Evolutionary conservation across 1,140 invertebrate species (phyloP), one percentile per base, ranked within the genome.

Genomic region (Meloidogyne hapla): DNA sequence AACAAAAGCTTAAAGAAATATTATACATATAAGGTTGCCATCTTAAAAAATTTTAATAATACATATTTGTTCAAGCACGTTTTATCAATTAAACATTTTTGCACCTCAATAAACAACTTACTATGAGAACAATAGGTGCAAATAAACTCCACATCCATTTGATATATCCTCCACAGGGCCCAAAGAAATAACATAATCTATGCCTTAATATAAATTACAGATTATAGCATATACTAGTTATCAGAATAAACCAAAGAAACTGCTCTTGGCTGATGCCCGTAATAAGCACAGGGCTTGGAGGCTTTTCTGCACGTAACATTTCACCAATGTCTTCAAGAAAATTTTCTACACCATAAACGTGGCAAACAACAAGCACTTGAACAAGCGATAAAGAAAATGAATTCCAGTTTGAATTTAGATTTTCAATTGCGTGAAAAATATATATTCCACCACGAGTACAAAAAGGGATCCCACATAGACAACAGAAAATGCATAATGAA

Each of bases 401-500:
- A 65, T 85, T 86, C 84, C 84, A 85, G 61, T 85, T 85, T n/a
- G 84, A 84, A 48, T 85, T 86, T 3, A 85, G 63, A 26, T 83
- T 85, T 74, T 85, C 84, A 38, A 86, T 86, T 8, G 84, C 80
- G 64, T 85, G 84, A 66, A 85, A 85, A 21, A 85, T 85, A 63
- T 75, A 85, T 38, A 85, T 86, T n/a, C 84, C 84, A 21, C 84
- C 84, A 76, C 85, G 42, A 65, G 83, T 71, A 75, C 84, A 85
- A 13, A 85, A 69, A 2, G 83, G 83, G 18, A 85, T 73, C 1
- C 83, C 83, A 48, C 76, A 77, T 38, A 85, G 48, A 48, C 85
- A 85, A 45, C 76, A 85, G 21, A 73, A 75, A 28, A 85, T 42
- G 65, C 83, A 85, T 12, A 85, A 62, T 25, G 73, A 77, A 28